Conservation (phyloP, 1,140 invertebrate genomes). For the Pseudobourletiella spinata region DNA sequence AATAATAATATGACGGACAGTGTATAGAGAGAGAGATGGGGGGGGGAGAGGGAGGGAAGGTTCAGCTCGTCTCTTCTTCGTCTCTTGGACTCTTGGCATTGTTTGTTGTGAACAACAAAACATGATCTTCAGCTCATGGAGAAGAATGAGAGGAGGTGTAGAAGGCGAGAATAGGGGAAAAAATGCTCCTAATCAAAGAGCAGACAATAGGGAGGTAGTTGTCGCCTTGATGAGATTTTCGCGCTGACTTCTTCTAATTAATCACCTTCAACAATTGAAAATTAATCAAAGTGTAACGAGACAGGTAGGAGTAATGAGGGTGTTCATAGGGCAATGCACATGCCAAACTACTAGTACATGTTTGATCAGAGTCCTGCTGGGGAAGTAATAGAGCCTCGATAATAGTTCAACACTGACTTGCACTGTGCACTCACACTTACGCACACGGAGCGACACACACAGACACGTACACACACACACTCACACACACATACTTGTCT, state of each 20-base stretch:
- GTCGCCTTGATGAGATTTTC: conserved; percentile 31
- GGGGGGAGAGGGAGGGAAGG: background rate
- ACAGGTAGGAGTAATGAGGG: conserved; percentile 33
- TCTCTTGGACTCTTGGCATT: conserved; percentile 1
- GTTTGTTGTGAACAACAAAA: conserved; percentile 10
- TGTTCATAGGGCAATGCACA: conserved; percentile 30
- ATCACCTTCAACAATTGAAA: conserved; percentile 36
- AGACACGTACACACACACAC: background rate
- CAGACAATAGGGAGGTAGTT: conserved; percentile 26
- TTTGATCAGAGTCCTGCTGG: conserved; percentile 34
- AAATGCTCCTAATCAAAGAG: conserved; percentile 35
- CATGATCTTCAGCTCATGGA: conserved; percentile 7
- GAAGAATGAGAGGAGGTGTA: conserved; percentile 19
- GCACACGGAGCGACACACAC: background rate
- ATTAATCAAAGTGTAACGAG: conserved; percentile 37
- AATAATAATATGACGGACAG: no score
- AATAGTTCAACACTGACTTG: conserved; percentile 28
- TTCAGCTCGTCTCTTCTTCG: background rate
- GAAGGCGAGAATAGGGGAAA: conserved; percentile 29
- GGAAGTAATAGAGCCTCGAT: conserved; percentile 27
- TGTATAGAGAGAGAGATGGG: background rate
- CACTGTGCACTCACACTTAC: conserved; percentile 5
- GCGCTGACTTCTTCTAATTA: conserved; percentile 32
- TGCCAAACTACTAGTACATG: conserved; percentile 21
- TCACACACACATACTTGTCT: no score